phyloP scores from a whole-genome alignment of 2,113 vertebrate species.

The Clarias macrocephalus region DNA sequence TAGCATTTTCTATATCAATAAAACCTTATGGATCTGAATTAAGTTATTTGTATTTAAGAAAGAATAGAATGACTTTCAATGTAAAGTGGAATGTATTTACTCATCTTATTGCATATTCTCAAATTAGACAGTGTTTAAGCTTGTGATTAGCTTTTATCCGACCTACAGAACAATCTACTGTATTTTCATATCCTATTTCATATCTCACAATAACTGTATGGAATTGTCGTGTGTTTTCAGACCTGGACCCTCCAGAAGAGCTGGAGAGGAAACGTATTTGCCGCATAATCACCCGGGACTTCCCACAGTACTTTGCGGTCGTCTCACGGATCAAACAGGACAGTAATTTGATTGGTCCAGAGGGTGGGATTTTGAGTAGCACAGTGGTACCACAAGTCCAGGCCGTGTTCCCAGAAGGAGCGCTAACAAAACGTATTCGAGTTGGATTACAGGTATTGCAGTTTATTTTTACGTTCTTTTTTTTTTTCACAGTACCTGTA shows the following conservation, averaged over 20 bases:
- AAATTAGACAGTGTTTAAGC: not conserved
- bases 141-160: not conserved
- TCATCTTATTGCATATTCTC: not conserved
- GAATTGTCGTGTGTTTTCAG: slow-evolving; percentile 63
- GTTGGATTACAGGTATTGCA: slow-evolving; percentile 91
- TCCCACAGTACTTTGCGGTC: slow-evolving; percentile 97
- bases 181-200: not conserved
- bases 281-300: slow-evolving; percentile 94
- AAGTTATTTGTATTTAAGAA: not conserved
- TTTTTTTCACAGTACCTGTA: not conserved
- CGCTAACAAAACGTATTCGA: slow-evolving; percentile 92
- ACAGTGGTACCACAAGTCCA: slow-evolving; percentile 94
- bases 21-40: not conserved
- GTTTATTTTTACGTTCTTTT: not conserved
- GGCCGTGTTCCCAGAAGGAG: slow-evolving; percentile 95
- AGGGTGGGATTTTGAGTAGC: slow-evolving; percentile 95
- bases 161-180: not conserved
- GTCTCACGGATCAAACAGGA: slow-evolving; percentile 96
- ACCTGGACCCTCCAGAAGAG: slow-evolving; percentile 88
- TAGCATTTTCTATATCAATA: not conserved
- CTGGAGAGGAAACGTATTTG: slow-evolving; percentile 94
- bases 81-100: not conserved
- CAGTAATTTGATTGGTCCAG: slow-evolving; percentile 94
- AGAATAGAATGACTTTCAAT: not conserved
- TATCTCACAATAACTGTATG: not conserved